Evolutionary conservation across 2,888 invertebrate genomes (phyloP).

Genomic region (Metellina segmentata): DNA sequence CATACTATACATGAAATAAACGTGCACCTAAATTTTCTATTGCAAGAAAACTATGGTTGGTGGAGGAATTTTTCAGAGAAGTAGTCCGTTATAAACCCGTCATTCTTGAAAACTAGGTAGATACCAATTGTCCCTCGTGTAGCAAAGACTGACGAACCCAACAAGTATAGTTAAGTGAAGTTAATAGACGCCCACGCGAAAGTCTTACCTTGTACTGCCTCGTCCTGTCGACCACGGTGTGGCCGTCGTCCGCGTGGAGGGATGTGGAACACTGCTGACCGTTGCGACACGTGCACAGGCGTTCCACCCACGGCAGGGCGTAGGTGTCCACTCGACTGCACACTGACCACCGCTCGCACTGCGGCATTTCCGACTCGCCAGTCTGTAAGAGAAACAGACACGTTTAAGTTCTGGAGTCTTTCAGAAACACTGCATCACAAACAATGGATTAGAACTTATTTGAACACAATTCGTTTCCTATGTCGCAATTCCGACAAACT

Average conservation of each 20-base stretch:
- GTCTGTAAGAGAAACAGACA: neutral
- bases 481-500: neutral
- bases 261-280: conserved; percentile 83
- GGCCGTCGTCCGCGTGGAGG: conserved; percentile 85
- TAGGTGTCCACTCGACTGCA: conserved; percentile 94
- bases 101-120: too few species aligned
- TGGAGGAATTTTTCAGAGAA: too few species aligned
- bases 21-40: too few species aligned
- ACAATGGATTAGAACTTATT: neutral
- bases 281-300: conserved; percentile 89
- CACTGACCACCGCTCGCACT: conserved; percentile 89
- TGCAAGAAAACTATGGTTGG: too few species aligned
- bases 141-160: too few species aligned
- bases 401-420: neutral
- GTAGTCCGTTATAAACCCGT: too few species aligned
- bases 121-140: too few species aligned
- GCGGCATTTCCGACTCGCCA: conserved; percentile 84
- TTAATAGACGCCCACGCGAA: neutral
- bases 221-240: conserved; percentile 84
- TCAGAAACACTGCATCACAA: neutral
- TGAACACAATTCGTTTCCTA: neutral
- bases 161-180: neutral
- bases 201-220: conserved; percentile 82
- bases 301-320: conserved; percentile 92
- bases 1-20: too few species aligned